Evolutionary conservation across 1,140 invertebrate species (phyloP).

Genomic region (Aphidius gifuensis): DNA sequence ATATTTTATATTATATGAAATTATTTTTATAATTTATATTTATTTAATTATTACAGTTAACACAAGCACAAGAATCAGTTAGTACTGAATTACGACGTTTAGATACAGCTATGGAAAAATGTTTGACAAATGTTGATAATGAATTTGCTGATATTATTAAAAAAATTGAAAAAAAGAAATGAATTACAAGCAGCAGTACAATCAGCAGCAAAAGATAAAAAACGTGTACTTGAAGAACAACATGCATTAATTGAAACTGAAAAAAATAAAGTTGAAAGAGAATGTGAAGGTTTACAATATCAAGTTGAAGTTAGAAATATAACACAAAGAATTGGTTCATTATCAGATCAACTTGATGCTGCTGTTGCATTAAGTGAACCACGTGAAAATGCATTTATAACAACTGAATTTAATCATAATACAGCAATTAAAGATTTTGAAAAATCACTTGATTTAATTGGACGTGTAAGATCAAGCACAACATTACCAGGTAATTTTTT

Average conservation of each 20-base stretch:
- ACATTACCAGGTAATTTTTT: constrained; percentile 69
- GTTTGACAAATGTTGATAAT: constrained; percentile 72
- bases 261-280: constrained; percentile 82
- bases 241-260: constrained; percentile 83
- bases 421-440: constrained; percentile 61
- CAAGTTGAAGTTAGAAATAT: constrained; percentile 90
- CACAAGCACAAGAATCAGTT: constrained; percentile 70
- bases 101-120: constrained; percentile 71
- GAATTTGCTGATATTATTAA: constrained; percentile 77
- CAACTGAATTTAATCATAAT: constrained; percentile 74
- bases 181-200: constrained; percentile 70
- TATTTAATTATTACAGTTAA: constrained; percentile 50
- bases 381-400: constrained; percentile 84
- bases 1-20: constrained; percentile 2
- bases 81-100: constrained; percentile 66
- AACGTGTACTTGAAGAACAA: constrained; percentile 82
- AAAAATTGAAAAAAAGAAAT: constrained; percentile 71
- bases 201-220: constrained; percentile 76
- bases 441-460: constrained; percentile 57
- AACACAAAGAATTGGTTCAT: constrained; percentile 80
- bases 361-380: constrained; percentile 80
- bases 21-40: constrained; percentile 8
- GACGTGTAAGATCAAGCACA: constrained; percentile 74
- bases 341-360: constrained; percentile 83
- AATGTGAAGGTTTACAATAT: constrained; percentile 86